phyloP scores from a whole-genome alignment of 2,888 invertebrate species.

The Platypus cylindrus region DNA sequence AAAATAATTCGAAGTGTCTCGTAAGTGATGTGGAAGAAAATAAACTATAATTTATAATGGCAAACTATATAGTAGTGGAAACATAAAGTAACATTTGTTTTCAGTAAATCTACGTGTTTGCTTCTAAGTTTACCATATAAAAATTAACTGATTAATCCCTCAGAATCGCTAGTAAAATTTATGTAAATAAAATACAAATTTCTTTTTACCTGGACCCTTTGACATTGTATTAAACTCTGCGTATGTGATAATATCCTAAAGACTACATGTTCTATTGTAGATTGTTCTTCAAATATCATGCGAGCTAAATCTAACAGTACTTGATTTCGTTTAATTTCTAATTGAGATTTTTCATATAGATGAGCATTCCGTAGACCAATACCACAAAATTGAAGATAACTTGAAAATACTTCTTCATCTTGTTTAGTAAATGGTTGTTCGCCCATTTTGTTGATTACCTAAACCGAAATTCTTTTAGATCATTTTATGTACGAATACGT shows the following conservation, averaged over 20 bases:
- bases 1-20: too few species aligned
- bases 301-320: conserved; percentile 86
- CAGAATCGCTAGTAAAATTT: too few species aligned
- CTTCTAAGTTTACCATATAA: too few species aligned
- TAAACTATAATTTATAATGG: too few species aligned
- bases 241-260: conserved; percentile 87
- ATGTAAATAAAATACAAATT: too few species aligned
- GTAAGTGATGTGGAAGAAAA: too few species aligned
- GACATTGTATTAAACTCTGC: conserved; percentile 87
- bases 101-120: too few species aligned
- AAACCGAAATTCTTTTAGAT: too few species aligned
- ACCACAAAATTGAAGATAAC: conserved; percentile 92
- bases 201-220: conserved; percentile 84
- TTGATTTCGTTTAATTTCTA: conserved; percentile 92
- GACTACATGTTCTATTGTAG: conserved; percentile 91
- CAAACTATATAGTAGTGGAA: too few species aligned
- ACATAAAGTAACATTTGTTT: too few species aligned
- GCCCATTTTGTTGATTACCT: conserved; percentile 84
- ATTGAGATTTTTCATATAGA: conserved; percentile 85
- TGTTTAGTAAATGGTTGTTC: conserved; percentile 70
- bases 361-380: conserved; percentile 94
- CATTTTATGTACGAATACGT: too few species aligned
- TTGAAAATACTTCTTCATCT: conserved; percentile 83
- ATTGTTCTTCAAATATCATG: conserved; percentile 95
- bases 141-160: too few species aligned